Percentiles rank a stretch among this genome's conserved stretches.
phyloP scores from a whole-genome alignment of 1,140 invertebrate genomes.

The Pseudobourletiella spinata region DNA sequence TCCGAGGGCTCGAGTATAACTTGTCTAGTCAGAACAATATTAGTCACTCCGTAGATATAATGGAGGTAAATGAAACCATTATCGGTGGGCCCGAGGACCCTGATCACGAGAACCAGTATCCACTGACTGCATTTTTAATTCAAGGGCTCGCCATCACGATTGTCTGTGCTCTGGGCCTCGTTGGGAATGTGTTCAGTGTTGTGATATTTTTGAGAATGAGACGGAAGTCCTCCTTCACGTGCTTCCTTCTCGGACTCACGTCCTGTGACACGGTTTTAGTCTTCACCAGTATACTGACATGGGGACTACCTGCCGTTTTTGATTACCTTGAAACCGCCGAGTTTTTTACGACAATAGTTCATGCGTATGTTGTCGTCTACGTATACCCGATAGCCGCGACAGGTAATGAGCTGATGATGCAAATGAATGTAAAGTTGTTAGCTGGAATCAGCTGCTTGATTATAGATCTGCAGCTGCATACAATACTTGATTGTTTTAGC shows the following conservation, averaged over 20 bases:
- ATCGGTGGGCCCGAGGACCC: too few species aligned
- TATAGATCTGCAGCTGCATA: too few species aligned
- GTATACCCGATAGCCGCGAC: background rate
- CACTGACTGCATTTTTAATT: background rate
- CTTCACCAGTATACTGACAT: constrained; percentile 71
- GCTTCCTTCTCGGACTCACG: constrained; percentile 77
- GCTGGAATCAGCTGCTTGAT: too few species aligned
- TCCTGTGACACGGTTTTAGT: constrained; percentile 81
- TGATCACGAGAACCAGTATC: too few species aligned
- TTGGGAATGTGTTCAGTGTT: constrained; percentile 85
- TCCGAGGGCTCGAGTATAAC: too few species aligned
- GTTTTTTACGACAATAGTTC: background rate
- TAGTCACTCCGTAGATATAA: too few species aligned
- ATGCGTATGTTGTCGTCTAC: background rate
- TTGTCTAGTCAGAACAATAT: too few species aligned
- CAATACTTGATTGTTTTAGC: too few species aligned
- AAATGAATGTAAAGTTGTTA: constrained; percentile 20
- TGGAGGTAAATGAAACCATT: too few species aligned
- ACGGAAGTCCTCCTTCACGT: constrained; percentile 76
- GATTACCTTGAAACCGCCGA: constrained; percentile 54
- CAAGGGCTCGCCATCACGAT: constrained; percentile 71
- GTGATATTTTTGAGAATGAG: constrained; percentile 82
- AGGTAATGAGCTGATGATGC: background rate
- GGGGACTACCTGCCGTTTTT: constrained; percentile 72
- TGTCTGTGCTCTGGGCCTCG: constrained; percentile 69